Percentiles rank a stretch among this genome's conserved stretches.
These are phyloP conservation scores for Apeira syringaria DNA, from an alignment of 2,888 invertebrate species.

Conservation along the genomic window DNA sequence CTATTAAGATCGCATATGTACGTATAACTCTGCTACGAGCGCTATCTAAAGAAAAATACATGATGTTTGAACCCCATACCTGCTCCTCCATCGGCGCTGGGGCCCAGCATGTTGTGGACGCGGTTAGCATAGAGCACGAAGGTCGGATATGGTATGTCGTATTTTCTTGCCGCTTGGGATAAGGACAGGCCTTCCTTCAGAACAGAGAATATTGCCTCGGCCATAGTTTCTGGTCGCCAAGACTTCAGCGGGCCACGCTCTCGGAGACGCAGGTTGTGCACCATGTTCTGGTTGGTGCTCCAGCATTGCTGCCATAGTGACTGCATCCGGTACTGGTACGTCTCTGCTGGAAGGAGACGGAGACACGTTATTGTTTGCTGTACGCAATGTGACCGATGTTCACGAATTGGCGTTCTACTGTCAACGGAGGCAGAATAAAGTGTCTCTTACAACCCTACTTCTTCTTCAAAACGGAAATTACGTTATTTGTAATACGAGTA, in stretches of 20 bases:
- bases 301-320: conserved; percentile 98
- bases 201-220: conserved; percentile 96
- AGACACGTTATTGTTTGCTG: conserved; percentile 38
- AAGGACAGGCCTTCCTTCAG: conserved; percentile 94
- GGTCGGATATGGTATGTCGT: conserved; percentile 97
- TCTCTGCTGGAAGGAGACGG: conserved; percentile 88
- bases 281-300: conserved; percentile 96
- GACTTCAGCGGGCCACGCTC: conserved; percentile 96
- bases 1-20: no score
- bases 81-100: conserved; percentile 95
- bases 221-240: conserved; percentile 97
- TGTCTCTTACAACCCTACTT: no score
- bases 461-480: no score
- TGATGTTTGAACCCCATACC: conserved; percentile 70
- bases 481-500: no score
- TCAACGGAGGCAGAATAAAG: no score
- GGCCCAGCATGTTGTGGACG: conserved; percentile 97
- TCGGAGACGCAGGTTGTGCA: conserved; percentile 95
- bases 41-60: no score
- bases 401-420: no score
- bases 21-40: no score
- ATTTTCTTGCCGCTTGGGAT: conserved; percentile 95
- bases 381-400: no score
- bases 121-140: conserved; percentile 96
- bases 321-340: conserved; percentile 97